A percentile compares a stretch with the other conserved stretches of the same genome.
Evolutionary conservation across 2,888 invertebrate genomes (phyloP).

Genomic region (Drosophila mimica): DNA sequence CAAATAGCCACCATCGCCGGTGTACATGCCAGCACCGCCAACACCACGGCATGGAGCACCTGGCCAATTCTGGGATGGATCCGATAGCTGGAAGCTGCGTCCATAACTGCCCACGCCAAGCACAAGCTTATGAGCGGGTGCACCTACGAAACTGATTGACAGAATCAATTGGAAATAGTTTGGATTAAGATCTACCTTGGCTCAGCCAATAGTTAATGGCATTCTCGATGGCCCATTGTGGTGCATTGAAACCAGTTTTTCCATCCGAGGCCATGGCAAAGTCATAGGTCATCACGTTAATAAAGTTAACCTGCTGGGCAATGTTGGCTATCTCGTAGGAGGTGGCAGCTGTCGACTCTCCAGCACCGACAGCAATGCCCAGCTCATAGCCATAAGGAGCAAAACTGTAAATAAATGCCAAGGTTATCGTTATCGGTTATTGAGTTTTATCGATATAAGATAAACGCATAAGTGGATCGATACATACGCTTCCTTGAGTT

Average conservation of each 20-base stretch:
- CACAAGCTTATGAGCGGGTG: slow-evolving; percentile 91
- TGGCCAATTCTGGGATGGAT: slow-evolving; percentile 78
- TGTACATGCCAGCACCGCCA: slow-evolving; percentile 85
- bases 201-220: slow-evolving; percentile 94
- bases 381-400: slow-evolving; percentile 85
- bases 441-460: slow-evolving; percentile 77
- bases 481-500: slow-evolving; percentile 78
- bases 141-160: slow-evolving; percentile 30
- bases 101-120: slow-evolving; percentile 96
- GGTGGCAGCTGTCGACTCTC: slow-evolving; percentile 45
- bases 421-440: background rate
- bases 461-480: slow-evolving; percentile 69
- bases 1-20: slow-evolving; percentile 87
- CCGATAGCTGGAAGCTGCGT: slow-evolving; percentile 91
- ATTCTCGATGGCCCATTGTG: slow-evolving; percentile 88
- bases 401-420: slow-evolving; percentile 37
- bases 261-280: slow-evolving; percentile 69
- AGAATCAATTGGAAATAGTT: background rate
- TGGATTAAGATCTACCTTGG: slow-evolving; percentile 86
- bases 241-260: slow-evolving; percentile 62
- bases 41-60: slow-evolving; percentile 63
- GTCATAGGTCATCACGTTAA: slow-evolving; percentile 73
- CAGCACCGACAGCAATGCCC: slow-evolving; percentile 87
- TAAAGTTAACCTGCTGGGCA: slow-evolving; percentile 65
- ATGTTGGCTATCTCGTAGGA: slow-evolving; percentile 68